A percentile compares a stretch with the other conserved stretches of the same genome.
Evolutionary conservation across 2,113 vertebrate genomes (phyloP).

Genomic region (Coracopsis vasa): DNA sequence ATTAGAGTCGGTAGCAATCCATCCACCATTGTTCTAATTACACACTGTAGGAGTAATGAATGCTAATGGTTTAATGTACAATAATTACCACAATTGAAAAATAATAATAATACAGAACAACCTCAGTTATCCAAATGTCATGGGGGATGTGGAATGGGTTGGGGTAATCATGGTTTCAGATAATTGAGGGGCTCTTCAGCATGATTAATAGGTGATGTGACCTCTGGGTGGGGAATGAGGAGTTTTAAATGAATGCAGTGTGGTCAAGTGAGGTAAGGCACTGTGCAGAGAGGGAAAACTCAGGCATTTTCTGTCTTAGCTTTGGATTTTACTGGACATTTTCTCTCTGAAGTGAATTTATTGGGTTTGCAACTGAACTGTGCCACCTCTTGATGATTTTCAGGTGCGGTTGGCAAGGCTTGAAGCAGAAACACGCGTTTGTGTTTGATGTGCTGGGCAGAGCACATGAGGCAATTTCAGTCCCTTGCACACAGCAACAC

Average conservation of each 20-base stretch:
- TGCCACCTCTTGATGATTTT: background rate
- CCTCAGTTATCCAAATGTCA: conserved; percentile 67
- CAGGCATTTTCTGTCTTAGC: background rate
- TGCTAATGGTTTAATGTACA: conserved; percentile 80
- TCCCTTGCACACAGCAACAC: background rate
- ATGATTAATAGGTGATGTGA: conserved; percentile 53
- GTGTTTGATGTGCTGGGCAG: accelerated
- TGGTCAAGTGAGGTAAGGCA: conserved; percentile 37
- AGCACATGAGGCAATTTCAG: background rate
- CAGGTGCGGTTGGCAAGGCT: background rate
- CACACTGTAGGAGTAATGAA: conserved; percentile 81
- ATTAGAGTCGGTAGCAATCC: conserved; percentile 80
- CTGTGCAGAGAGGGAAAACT: background rate
- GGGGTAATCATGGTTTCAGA: conserved; percentile 39
- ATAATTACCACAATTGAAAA: conserved; percentile 80
- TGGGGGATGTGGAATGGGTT: conserved; percentile 23
- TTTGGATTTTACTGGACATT: background rate
- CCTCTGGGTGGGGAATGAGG: conserved; percentile 44
- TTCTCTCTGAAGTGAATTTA: background rate
- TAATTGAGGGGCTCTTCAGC: conserved; percentile 62
- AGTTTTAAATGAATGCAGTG: background rate
- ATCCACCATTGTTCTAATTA: conserved; percentile 81
- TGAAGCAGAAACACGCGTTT: background rate
- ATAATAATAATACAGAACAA: conserved; percentile 76
- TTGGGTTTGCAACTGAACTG: background rate